These are phyloP conservation scores for Chrysogorgia sp. DNA, from an alignment of 92 coral and sea anemone species.

Conservation along the genomic window DNA sequence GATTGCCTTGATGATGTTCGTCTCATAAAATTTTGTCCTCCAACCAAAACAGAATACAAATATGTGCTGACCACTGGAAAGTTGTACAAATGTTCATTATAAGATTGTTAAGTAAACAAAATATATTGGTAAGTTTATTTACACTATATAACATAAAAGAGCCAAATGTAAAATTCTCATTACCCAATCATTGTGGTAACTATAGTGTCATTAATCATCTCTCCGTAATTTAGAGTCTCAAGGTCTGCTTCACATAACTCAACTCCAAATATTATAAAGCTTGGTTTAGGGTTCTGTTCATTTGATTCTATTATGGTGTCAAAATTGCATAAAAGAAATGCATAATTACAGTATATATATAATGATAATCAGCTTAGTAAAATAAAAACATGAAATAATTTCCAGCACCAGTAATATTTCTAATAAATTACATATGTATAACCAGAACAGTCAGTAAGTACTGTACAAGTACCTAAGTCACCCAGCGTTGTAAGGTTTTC, in stretches of 20 bases:
- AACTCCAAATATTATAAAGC: background rate
- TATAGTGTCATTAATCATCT: constrained; percentile 27
- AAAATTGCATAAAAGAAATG: background rate
- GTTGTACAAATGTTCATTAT: background rate
- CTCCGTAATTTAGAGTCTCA: background rate
- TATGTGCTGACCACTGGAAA: background rate
- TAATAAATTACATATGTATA: too few relatives aligned
- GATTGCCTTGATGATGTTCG: too few relatives aligned
- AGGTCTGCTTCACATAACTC: background rate
- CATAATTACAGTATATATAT: too few relatives aligned
- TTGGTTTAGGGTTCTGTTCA: background rate
- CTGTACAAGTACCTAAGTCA: too few relatives aligned
- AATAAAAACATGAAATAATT: too few relatives aligned
- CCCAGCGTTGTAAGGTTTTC: too few relatives aligned
- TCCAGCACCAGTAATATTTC: too few relatives aligned
- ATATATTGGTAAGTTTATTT: background rate
- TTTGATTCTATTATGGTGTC: background rate
- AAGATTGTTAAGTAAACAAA: background rate
- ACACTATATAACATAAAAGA: background rate
- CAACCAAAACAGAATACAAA: constrained; percentile 16
- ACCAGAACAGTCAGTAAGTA: too few relatives aligned
- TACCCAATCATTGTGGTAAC: background rate
- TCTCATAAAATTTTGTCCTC: constrained; percentile 9
- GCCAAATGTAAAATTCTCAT: background rate
- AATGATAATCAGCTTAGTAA: too few relatives aligned